Percentiles rank a stretch among this genome's conserved stretches.
Conservation (phyloP, 2,113 vertebrate genomes). For the Hypocryptadius cinnamomeus region DNA sequence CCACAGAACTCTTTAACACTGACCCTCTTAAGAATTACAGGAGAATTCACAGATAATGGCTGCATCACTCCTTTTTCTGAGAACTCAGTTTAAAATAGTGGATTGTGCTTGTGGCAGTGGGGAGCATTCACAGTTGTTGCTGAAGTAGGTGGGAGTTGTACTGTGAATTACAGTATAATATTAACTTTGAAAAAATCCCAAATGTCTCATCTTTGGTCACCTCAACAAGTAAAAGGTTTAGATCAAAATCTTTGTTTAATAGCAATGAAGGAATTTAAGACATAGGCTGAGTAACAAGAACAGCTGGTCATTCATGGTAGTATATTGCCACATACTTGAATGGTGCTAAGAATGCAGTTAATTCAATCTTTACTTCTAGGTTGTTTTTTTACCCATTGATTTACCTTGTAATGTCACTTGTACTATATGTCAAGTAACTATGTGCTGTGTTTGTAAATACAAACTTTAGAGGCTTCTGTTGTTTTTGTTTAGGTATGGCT, state of each 20-base stretch:
- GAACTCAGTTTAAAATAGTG: not conserved
- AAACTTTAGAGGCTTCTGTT: not conserved
- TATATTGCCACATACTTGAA: not conserved
- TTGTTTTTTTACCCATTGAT: not conserved
- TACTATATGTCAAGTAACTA: not conserved
- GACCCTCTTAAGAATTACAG: not conserved
- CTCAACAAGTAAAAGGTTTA: not conserved
- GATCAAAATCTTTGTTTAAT: not conserved
- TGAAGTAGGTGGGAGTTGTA: not conserved
- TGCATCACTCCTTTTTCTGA: not conserved
- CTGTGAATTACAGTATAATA: not conserved
- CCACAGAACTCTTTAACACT: not conserved
- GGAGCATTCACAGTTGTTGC: not conserved
- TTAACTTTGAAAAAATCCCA: not conserved
- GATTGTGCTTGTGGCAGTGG: not conserved
- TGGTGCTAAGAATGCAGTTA: not conserved
- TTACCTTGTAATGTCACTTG: not conserved
- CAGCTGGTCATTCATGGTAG: not conserved
- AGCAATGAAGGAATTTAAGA: not conserved
- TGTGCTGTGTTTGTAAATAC: not conserved
- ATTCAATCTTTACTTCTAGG: not conserved
- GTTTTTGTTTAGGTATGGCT: constrained; percentile 80
- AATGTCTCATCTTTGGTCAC: not conserved
- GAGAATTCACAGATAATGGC: not conserved
- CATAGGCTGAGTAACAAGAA: not conserved